A percentile compares a stretch with the other conserved stretches of the same genome.
phyloP scores from a whole-genome alignment of 2,888 invertebrate genomes.

The Leptinotarsa haldemani region DNA sequence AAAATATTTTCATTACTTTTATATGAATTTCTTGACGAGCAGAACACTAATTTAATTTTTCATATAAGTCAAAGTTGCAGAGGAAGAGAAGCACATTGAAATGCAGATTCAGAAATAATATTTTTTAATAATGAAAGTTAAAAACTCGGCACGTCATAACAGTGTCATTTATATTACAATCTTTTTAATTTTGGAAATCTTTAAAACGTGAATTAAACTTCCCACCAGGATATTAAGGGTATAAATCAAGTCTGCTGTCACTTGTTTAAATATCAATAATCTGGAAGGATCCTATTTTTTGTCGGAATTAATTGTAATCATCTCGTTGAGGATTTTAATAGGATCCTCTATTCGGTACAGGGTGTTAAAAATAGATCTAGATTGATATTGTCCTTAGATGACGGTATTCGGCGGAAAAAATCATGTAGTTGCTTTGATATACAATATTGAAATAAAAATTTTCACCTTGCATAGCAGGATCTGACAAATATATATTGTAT shows the following conservation, averaged over 20 bases:
- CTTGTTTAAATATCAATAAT: constrained; percentile 63
- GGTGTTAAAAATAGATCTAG: neutral
- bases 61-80: constrained; percentile 45
- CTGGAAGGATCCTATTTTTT: constrained; percentile 23
- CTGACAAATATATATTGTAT: too few species aligned
- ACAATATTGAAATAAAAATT: neutral
- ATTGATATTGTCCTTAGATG: neutral
- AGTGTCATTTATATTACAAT: constrained; percentile 64
- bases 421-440: neutral
- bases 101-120: constrained; percentile 61
- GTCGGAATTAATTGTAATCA: constrained; percentile 1
- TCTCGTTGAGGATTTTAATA: constrained; percentile 1
- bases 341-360: neutral
- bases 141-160: constrained; percentile 62
- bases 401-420: neutral
- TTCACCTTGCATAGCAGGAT: too few species aligned
- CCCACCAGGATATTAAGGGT: constrained; percentile 62
- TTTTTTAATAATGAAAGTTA: constrained; percentile 63
- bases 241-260: constrained; percentile 62
- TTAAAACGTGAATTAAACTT: constrained; percentile 62
- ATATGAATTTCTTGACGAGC: constrained; percentile 43
- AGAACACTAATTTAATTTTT: constrained; percentile 46
- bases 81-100: constrained; percentile 51
- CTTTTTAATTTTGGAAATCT: constrained; percentile 63
- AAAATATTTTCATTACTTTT: constrained; percentile 29